phyloP scores from a whole-genome alignment of 1,140 invertebrate species.

The Xylocopa sonorina region DNA sequence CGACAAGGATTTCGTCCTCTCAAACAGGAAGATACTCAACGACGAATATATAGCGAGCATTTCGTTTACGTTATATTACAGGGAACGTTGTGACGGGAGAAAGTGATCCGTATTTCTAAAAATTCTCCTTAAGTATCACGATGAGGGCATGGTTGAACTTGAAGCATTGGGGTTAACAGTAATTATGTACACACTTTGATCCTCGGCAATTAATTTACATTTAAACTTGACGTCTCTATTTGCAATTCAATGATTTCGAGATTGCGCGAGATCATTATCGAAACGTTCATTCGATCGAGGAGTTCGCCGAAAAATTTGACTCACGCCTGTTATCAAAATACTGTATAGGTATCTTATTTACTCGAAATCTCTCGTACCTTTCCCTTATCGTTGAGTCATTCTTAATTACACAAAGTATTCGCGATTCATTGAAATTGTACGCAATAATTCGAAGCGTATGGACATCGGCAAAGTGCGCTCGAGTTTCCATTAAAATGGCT shows the following conservation, averaged over 20 bases:
- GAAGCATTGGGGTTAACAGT: neutral
- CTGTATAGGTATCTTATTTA: too few relatives aligned
- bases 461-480: neutral
- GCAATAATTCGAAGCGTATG: neutral
- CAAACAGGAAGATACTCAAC: constrained; percentile 23
- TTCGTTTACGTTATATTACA: neutral
- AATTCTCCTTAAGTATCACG: neutral
- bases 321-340: too few relatives aligned
- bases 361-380: too few relatives aligned
- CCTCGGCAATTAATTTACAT: neutral
- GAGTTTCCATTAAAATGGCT: constrained; percentile 21
- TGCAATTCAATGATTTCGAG: too few relatives aligned
- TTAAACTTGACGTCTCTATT: too few relatives aligned
- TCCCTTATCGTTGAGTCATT: too few relatives aligned
- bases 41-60: constrained; percentile 7
- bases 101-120: neutral
- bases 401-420: neutral
- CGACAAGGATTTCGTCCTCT: constrained; percentile 39
- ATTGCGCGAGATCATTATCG: too few relatives aligned
- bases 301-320: too few relatives aligned
- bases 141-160: neutral
- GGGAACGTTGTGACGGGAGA: neutral
- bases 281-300: too few relatives aligned
- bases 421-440: neutral
- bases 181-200: neutral